Conservation (phyloP, 2,797 vertebrate genomes). For the Scolopax bukidnonensis region DNA sequence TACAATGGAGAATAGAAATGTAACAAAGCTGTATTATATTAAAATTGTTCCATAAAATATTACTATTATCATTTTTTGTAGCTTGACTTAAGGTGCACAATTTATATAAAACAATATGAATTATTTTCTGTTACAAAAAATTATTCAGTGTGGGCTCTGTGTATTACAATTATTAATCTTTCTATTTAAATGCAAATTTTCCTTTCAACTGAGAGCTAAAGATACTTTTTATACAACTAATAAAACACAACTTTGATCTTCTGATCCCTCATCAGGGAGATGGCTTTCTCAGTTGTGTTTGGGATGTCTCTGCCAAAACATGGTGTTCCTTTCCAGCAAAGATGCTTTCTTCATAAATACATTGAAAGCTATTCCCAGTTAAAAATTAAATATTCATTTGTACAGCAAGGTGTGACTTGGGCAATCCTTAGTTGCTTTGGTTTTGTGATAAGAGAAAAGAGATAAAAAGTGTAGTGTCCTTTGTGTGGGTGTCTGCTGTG, state of each 20-base stretch:
- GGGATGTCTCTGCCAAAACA: conserved; percentile 37
- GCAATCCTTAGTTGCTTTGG: not conserved
- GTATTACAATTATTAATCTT: conserved; percentile 81
- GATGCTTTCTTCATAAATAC: conserved; percentile 1
- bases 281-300: conserved; percentile 54
- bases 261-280: conserved; percentile 60
- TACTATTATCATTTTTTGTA: conserved; percentile 60
- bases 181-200: conserved; percentile 85
- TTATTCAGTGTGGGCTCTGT: conserved; percentile 73
- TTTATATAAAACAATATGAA: conserved; percentile 76
- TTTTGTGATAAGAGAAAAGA: not conserved
- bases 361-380: not conserved
- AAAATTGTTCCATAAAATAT: conserved; percentile 69
- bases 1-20: conserved; percentile 50
- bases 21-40: conserved; percentile 62
- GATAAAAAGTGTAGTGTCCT: not conserved
- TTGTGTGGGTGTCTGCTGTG: not conserved
- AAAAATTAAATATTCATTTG: conserved; percentile 32
- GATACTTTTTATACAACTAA: conserved; percentile 74
- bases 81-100: conserved; percentile 71
- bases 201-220: conserved; percentile 75
- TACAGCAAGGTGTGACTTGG: not conserved
- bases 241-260: conserved; percentile 79
- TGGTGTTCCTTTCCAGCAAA: conserved; percentile 24
- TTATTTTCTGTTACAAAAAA: conserved; percentile 76